phyloP scores from a whole-genome alignment of 2,888 invertebrate species.

The Cephus nigrinus region DNA sequence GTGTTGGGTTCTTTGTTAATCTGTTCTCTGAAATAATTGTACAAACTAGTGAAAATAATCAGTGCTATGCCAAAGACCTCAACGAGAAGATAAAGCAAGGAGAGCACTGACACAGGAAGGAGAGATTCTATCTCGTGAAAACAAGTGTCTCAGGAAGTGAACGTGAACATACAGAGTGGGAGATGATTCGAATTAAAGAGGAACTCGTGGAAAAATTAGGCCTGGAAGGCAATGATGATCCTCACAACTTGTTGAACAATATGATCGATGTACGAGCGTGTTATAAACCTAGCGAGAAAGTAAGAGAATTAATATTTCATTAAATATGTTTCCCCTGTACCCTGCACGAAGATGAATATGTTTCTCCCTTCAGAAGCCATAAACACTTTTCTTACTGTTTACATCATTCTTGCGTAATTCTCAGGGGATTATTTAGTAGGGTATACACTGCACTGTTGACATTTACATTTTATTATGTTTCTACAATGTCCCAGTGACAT shows the following conservation, averaged over 20 bases:
- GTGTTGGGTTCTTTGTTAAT: not conserved
- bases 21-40: not conserved
- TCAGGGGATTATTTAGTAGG: not conserved
- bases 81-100: not conserved
- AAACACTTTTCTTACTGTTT: conserved; percentile 15
- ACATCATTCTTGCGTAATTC: not conserved
- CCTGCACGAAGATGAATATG: not conserved
- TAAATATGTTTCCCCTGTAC: not conserved
- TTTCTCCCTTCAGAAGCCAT: not conserved
- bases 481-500: not conserved
- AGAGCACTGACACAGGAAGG: not conserved
- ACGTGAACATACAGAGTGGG: conserved; percentile 22
- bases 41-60: not conserved
- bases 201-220: conserved; percentile 52
- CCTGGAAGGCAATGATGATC: conserved; percentile 52
- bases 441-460: not conserved
- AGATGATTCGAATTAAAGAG: conserved; percentile 49
- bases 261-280: conserved; percentile 65
- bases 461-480: not conserved
- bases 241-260: conserved; percentile 58
- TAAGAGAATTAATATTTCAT: conserved; percentile 40
- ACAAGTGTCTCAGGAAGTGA: not conserved
- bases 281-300: conserved; percentile 65
- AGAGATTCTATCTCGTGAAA: not conserved
- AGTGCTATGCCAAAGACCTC: not conserved